A percentile compares a stretch with the other conserved stretches of the same genome.
phyloP scores from a whole-genome alignment of 2,113 vertebrate genomes.

The Scomber colias region DNA sequence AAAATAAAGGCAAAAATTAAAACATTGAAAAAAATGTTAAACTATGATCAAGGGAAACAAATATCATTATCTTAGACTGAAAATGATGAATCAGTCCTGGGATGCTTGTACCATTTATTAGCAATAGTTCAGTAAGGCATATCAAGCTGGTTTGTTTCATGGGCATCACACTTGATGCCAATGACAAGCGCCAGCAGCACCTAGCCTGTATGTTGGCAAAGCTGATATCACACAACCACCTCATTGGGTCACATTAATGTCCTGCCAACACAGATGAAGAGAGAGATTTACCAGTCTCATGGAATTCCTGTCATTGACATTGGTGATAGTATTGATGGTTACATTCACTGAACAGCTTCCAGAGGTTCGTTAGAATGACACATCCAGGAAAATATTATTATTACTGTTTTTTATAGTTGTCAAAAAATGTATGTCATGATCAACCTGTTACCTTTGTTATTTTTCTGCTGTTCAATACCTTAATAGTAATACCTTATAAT shows the following conservation, averaged over 20 bases:
- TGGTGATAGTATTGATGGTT: constrained; percentile 1
- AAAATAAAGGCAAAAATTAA: not conserved
- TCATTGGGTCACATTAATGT: constrained; percentile 48
- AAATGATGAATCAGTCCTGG: constrained; percentile 27
- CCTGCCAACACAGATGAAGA: constrained; percentile 52
- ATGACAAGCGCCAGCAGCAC: constrained; percentile 40
- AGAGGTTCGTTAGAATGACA: not conserved
- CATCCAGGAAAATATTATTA: not conserved
- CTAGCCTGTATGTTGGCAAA: constrained; percentile 39
- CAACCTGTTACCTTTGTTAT: no score
- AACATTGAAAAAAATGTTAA: constrained; percentile 1
- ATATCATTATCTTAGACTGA: not conserved
- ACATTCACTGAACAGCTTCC: constrained; percentile 32
- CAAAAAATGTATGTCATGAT: no score
- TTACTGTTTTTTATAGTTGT: no score
- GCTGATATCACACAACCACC: constrained; percentile 50
- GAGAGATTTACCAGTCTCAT: constrained; percentile 11
- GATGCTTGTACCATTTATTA: constrained; percentile 19
- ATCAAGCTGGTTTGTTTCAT: constrained; percentile 33
- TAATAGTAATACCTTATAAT: no score
- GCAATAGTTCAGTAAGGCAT: constrained; percentile 27
- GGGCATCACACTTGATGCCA: constrained; percentile 36
- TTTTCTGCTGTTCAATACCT: no score
- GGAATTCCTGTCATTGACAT: constrained; percentile 18
- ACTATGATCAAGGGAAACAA: not conserved